A percentile compares a stretch with the other conserved stretches of the same genome.
Conservation (phyloP, 1,140 invertebrate genomes). For the Drosophila santomea region DNA sequence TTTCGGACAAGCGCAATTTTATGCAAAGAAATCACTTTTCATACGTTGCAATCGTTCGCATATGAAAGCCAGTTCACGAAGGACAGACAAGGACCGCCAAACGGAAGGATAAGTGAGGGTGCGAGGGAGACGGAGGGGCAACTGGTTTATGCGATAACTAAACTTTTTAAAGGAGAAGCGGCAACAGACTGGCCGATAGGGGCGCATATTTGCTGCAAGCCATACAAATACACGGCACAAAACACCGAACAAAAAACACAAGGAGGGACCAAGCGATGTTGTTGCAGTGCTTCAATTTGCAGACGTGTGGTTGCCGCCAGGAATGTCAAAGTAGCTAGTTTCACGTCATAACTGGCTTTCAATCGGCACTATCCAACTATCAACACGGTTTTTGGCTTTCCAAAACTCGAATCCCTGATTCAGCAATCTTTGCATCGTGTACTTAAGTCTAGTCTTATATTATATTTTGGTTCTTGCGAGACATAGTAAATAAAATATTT, state of each 20-base stretch:
- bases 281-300: constrained; percentile 78
- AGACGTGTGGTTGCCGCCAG: constrained; percentile 52
- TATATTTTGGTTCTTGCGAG: no score
- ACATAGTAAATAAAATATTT: no score
- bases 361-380: neutral
- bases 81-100: constrained; percentile 26
- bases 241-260: constrained; percentile 4
- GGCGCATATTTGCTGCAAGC: constrained; percentile 80
- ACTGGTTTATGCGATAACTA: constrained; percentile 53
- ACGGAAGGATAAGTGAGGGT: neutral
- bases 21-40: constrained; percentile 83
- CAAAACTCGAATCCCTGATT: no score
- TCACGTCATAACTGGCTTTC: neutral
- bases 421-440: no score
- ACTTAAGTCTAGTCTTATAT: no score
- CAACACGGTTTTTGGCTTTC: neutral
- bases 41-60: constrained; percentile 55
- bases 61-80: constrained; percentile 42
- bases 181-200: constrained; percentile 68
- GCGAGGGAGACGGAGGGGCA: constrained; percentile 9
- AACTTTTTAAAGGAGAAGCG: constrained; percentile 18
- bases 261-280: constrained; percentile 38
- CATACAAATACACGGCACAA: constrained; percentile 68
- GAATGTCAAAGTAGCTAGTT: constrained; percentile 11
- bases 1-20: constrained; percentile 54